phyloP scores from a whole-genome alignment of 2,888 invertebrate species.

The Perithous albicinctus region DNA sequence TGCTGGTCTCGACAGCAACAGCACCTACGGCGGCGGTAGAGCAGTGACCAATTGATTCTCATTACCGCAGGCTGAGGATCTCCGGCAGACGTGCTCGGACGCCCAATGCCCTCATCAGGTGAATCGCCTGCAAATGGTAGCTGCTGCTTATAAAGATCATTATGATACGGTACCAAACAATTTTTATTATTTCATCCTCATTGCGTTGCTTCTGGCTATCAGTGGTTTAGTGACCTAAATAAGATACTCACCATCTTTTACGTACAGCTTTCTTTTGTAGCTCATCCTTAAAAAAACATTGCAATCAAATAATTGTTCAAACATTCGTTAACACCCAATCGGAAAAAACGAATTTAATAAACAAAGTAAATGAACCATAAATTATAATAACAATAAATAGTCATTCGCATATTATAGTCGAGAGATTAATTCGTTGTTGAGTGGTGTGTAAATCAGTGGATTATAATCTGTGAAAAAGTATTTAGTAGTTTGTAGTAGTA shows the following conservation, averaged over 20 bases:
- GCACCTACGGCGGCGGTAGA: conserved; percentile 35
- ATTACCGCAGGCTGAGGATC: conserved; percentile 68
- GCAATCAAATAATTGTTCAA: neutral
- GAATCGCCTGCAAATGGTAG: conserved; percentile 77
- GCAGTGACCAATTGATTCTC: conserved; percentile 72
- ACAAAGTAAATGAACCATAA: too few species aligned
- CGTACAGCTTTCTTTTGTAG: neutral
- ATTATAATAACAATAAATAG: too few species aligned
- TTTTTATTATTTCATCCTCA: neutral
- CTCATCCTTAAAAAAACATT: neutral
- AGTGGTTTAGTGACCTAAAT: neutral
- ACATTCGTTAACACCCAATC: too few species aligned
- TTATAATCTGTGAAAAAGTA: too few species aligned
- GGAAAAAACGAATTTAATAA: too few species aligned
- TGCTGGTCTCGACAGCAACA: conserved; percentile 38
- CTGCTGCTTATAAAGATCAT: conserved; percentile 53
- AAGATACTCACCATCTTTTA: too few species aligned
- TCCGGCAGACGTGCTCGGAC: conserved; percentile 35
- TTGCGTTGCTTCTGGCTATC: neutral
- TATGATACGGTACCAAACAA: conserved; percentile 33
- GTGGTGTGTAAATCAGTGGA: too few species aligned
- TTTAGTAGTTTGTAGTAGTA: too few species aligned
- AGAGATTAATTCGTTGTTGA: too few species aligned
- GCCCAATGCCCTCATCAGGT: conserved; percentile 77
- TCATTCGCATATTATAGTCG: too few species aligned